These are phyloP conservation scores for Phrynocephalus versicolor DNA, from an alignment of 2,113 vertebrate species.

Conservation along the genomic window DNA sequence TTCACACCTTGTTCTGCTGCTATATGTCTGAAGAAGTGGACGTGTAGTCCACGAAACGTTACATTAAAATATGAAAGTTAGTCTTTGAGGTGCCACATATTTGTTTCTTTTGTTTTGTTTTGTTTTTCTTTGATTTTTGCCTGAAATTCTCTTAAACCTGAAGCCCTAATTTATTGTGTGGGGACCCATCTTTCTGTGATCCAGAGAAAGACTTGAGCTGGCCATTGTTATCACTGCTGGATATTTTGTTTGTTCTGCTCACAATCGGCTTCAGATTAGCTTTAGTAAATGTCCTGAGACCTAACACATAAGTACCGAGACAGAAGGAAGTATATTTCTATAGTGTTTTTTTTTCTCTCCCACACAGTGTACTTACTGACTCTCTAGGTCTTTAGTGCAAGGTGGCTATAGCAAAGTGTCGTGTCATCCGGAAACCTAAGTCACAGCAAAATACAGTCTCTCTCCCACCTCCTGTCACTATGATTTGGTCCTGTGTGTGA, in stretches of 20 bases:
- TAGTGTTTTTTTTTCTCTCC: neutral
- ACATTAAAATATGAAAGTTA: too few relatives aligned
- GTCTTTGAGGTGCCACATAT: too few relatives aligned
- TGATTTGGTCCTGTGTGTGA: neutral
- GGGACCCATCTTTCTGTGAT: too few relatives aligned
- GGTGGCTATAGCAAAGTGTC: neutral
- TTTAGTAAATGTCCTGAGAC: neutral
- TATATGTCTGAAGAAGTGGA: too few relatives aligned
- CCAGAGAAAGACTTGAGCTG: too few relatives aligned
- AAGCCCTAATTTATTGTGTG: too few relatives aligned
- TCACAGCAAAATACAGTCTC: neutral
- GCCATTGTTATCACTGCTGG: neutral
- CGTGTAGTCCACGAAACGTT: too few relatives aligned
- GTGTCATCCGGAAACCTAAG: neutral
- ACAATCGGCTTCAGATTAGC: neutral
- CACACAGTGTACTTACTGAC: neutral
- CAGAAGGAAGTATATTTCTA: neutral
- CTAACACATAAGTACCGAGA: neutral
- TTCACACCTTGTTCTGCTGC: too few relatives aligned
- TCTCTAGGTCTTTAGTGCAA: neutral
- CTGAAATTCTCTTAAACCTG: too few relatives aligned
- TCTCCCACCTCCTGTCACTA: neutral
- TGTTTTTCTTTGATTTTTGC: too few relatives aligned
- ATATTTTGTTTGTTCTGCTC: neutral
- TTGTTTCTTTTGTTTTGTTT: too few relatives aligned